Conservation (phyloP, 2,888 invertebrate species). For the Eubasilissa splendida region DNA sequence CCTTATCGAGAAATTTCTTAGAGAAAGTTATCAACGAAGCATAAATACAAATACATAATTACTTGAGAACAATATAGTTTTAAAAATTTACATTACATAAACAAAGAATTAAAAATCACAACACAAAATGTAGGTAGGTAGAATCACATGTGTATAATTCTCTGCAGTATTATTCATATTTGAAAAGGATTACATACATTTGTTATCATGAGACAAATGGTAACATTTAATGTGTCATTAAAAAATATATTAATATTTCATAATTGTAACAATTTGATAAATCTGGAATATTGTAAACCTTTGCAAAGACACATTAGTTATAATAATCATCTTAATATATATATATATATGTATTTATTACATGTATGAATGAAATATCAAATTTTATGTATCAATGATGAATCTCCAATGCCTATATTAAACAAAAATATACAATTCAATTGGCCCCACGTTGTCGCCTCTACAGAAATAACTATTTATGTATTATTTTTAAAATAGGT, state of each 20-base stretch:
- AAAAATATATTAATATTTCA: constrained; percentile 23
- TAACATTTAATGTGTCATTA: constrained; percentile 32
- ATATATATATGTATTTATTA: no score
- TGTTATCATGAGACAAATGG: background rate
- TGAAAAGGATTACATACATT: background rate
- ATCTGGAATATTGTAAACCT: constrained; percentile 18
- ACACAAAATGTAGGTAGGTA: constrained; percentile 32
- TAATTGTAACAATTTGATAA: constrained; percentile 37
- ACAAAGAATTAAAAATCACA: constrained; percentile 37
- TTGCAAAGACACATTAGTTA: no score
- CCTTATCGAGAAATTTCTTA: background rate
- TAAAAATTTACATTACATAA: constrained; percentile 23
- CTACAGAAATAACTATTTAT: background rate
- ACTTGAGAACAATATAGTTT: background rate
- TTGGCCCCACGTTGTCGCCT: constrained; percentile 21
- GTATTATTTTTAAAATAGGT: constrained; percentile 11
- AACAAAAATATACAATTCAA: constrained; percentile 13
- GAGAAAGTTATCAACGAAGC: background rate
- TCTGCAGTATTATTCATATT: constrained; percentile 1
- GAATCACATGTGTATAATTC: constrained; percentile 24
- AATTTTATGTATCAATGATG: constrained; percentile 16
- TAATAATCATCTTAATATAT: no score
- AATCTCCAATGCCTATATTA: background rate
- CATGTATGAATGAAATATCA: background rate
- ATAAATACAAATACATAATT: background rate